phyloP scores from a whole-genome alignment of 2,797 vertebrate genomes.

The Xenops minutus region DNA sequence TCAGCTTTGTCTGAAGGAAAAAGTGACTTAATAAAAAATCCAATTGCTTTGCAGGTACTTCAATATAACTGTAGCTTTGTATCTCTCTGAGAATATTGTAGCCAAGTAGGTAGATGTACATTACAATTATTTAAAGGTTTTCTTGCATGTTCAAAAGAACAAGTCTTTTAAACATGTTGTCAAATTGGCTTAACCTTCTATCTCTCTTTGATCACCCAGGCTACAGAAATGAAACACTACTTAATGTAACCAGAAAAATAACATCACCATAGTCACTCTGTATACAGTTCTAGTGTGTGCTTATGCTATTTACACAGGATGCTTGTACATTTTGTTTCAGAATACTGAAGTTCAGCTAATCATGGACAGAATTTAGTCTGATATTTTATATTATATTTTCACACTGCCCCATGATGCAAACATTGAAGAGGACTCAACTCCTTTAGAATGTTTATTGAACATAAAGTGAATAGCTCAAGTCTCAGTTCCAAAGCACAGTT shows the following conservation, averaged over 20 bases:
- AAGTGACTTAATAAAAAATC: not conserved
- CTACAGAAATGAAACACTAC: not conserved
- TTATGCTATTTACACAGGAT: not conserved
- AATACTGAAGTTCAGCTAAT: not conserved
- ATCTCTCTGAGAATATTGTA: not conserved
- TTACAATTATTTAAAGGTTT: not conserved
- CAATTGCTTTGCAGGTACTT: not conserved
- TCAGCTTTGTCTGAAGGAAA: not conserved
- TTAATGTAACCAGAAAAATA: not conserved
- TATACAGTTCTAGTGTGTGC: not conserved
- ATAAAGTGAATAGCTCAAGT: not conserved
- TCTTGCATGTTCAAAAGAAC: not conserved
- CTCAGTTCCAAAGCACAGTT: not conserved
- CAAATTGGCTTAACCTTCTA: not conserved
- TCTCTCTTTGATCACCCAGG: not conserved
- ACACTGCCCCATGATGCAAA: not conserved
- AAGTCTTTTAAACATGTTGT: not conserved
- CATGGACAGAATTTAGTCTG: not conserved
- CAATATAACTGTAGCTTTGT: not conserved
- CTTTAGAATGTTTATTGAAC: not conserved
- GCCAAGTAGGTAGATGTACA: not conserved
- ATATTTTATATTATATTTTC: not conserved
- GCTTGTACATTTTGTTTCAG: not conserved
- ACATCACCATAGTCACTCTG: not conserved
- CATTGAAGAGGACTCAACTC: not conserved